Percentiles rank a stretch among this genome's conserved stretches.
Evolutionary conservation across 2,797 vertebrate genomes (phyloP).

Genomic region (Macropus fuliginosus): DNA sequence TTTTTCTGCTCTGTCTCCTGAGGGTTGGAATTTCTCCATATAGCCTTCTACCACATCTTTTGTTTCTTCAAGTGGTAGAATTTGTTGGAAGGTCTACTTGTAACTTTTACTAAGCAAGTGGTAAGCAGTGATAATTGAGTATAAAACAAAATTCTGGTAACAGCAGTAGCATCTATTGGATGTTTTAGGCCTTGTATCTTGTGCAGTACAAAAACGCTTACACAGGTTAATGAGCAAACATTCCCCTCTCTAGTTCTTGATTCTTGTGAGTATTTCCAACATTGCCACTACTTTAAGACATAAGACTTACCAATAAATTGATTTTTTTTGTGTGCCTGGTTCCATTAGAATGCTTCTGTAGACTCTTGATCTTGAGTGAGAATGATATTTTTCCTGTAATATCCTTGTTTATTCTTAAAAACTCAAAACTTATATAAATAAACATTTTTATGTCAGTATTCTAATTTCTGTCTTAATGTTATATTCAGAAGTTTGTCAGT

Average conservation of each 20-base stretch:
- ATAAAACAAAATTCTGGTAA: conserved; percentile 46
- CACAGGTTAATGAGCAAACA: not conserved
- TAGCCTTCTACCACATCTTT: conserved; percentile 29
- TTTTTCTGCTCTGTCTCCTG: not conserved
- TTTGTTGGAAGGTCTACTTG: conserved; percentile 12
- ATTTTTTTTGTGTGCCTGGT: conserved; percentile 49
- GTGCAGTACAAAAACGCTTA: not conserved
- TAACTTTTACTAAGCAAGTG: conserved; percentile 11
- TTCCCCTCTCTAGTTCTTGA: not conserved
- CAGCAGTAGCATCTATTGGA: conserved; percentile 35
- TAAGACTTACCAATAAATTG: conserved; percentile 51
- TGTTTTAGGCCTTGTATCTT: conserved; percentile 23
- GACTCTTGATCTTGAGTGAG: conserved; percentile 61
- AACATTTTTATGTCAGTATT: conserved; percentile 55
- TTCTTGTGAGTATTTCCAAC: conserved; percentile 19
- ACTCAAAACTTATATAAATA: not conserved
- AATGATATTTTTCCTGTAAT: conserved; percentile 63
- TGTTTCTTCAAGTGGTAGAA: not conserved
- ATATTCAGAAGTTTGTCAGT: conserved; percentile 62
- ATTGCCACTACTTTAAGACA: conserved; percentile 30
- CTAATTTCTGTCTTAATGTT: conserved; percentile 63
- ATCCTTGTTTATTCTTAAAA: conserved; percentile 61
- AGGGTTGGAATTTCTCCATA: not conserved
- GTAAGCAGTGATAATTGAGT: not conserved
- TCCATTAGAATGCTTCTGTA: conserved; percentile 60